Base-by-base conservation (phyloP, 2,888 invertebrate genomes). In the Plutella xylostella region DNA sequence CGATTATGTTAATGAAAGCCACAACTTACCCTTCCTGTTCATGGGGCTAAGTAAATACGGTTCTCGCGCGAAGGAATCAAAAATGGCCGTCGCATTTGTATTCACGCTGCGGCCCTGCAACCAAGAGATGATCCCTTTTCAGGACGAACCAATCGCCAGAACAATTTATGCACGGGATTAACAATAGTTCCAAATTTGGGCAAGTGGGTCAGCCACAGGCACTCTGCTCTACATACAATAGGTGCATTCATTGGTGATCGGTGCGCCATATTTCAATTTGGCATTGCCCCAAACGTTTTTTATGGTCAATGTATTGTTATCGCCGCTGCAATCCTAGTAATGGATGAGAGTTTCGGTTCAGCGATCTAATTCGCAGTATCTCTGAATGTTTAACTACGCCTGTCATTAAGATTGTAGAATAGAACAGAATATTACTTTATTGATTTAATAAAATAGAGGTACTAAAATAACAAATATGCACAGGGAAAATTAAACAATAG, bases 251-350 rank as follows among this genome's bases (percentile, higher is more conserved):
- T 60, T 60, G 60, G 61, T 66, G 61, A 60, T 28, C 28, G 67
- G 56, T 64, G 65, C 71, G 64, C 70, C 59, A 66, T 65, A 68
- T 74, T 70, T 77, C 64, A 73, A 77, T 77, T 76, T 75, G 73
- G 71, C 62, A 45, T 50, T 48, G 48, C 45, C 65, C 74, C 72
- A 74, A 67, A 66, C 61, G 46, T 56, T 68, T 75, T 70, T 68
- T 68, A 60, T 68, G 51, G 52, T 62, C 61, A 62, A 46, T 66
- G 66, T 68, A 68, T 70, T 68, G 63, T 71, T 52, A 55, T 38
- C 17, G 54, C 15, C 14, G 25, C 48, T 64, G 63, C 66, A 63
- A 55, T 60, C 53, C 40, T 47, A 51, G 53, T 57, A 55, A 61
- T 57, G 41, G 46, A 43, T 49, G 48, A 25, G 37, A 21, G 11